Evolutionary conservation across 2,113 vertebrate species (phyloP), one percentile per base, ranked within the genome.

Genomic region (Elaphurus davidianus): DNA sequence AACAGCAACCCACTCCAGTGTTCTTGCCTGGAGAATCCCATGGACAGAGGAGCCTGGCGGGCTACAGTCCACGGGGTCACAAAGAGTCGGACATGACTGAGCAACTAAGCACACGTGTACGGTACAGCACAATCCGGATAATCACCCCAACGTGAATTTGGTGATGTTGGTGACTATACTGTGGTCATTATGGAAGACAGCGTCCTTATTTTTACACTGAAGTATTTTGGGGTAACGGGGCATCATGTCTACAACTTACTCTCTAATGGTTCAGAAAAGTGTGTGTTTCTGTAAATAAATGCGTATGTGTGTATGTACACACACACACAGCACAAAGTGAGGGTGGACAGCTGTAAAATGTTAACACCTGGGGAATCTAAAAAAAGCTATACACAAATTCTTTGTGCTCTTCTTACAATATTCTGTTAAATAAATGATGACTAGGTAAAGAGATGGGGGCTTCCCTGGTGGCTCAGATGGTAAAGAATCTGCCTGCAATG

Each of bases 121-220:
- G 23, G 67, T 23, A 71, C n/a, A 40, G n/a, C 9, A 0, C n/a
- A 25, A 28, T 55, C 62, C 13, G 43, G 60, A 67, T 11, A 27
- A 17, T 8, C 1, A 4, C 14, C 2, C 54, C 30, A n/a, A 3
- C 0, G 33, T 19, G 21, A 55, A 4, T 33, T 47, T 19, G 17
- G 50, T 43, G 82, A 45, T 47, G 62, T 2, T 45, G 50, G 21
- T 8, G 12, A 30, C 7, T 3, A 10, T n/a, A 14, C 19, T 9
- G 30, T 27, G 9, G 19, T 25, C 43, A 28, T 17, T 23, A 74
- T 1, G 21, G 33, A 71, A 93, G 71, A n/a, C 15, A 3, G 25
- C 6, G 45, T 55, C 47, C 21, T 88, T 47, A 36, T 28, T 86
- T 81, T 17, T 15, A 74, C 10, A 36, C 25, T 8, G 3, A 92